Evolutionary conservation across 2,113 vertebrate genomes (phyloP).

Genomic region (Bubalus kerabau): DNA sequence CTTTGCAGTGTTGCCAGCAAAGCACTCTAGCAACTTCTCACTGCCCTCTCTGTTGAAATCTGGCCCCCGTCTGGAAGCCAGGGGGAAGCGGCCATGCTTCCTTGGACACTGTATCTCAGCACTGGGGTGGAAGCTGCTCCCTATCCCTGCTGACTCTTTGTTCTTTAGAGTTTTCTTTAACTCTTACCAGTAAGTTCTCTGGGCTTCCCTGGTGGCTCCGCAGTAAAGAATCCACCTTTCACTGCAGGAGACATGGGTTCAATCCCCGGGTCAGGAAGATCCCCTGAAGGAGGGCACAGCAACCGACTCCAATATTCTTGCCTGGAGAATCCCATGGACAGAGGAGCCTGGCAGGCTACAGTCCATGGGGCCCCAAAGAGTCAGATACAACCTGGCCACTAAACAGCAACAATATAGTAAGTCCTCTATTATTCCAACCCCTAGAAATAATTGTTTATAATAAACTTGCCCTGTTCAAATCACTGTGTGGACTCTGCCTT

Average conservation of each 20-base stretch:
- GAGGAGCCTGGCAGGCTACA: neutral
- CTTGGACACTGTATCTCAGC: neutral
- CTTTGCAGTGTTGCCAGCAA: neutral
- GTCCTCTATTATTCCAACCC: neutral
- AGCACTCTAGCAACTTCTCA: neutral
- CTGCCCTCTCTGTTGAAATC: too few species aligned
- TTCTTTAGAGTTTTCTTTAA: neutral
- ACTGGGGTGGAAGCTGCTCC: neutral
- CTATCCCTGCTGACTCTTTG: neutral
- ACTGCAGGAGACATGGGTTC: neutral
- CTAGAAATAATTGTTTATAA: neutral
- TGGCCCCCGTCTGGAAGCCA: neutral
- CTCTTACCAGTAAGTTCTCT: neutral
- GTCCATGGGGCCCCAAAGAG: neutral
- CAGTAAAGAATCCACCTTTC: neutral
- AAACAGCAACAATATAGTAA: neutral
- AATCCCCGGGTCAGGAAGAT: neutral
- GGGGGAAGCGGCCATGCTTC: neutral
- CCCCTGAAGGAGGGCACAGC: neutral
- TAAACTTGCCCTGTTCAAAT: neutral
- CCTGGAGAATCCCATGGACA: neutral
- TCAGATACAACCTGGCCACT: neutral
- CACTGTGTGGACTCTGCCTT: neutral
- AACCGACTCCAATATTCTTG: neutral
- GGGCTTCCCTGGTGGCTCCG: neutral